Evolutionary conservation across 2,113 vertebrate species (phyloP).

Genomic region (Tylochromis polylepis): DNA sequence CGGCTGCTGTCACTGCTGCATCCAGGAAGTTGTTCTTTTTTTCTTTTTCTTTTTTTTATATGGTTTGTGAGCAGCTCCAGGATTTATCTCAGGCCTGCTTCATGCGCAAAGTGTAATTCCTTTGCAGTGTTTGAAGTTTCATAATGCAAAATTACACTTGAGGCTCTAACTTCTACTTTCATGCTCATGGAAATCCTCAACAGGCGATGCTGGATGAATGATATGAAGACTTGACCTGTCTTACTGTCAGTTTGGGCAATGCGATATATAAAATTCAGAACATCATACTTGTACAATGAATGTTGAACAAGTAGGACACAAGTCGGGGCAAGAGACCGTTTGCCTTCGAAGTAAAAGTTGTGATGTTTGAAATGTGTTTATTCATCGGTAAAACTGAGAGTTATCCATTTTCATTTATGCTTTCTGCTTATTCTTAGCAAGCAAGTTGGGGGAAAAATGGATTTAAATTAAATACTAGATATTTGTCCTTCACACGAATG

Average conservation of each 20-base stretch:
- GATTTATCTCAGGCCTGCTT: not conserved
- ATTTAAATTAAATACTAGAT: not conserved
- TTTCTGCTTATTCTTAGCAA: not conserved
- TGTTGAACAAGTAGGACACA: not conserved
- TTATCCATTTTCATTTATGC: not conserved
- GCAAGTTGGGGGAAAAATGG: not conserved
- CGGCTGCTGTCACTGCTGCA: not conserved
- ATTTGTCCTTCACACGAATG: not conserved
- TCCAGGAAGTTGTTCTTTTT: not conserved
- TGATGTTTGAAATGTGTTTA: not conserved
- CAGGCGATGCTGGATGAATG: not conserved
- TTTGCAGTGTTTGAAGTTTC: not conserved
- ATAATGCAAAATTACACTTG: not conserved
- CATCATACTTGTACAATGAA: not conserved
- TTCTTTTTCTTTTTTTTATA: fast-evolving
- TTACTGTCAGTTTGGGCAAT: not conserved
- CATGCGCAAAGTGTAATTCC: not conserved
- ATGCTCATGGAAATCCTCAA: not conserved
- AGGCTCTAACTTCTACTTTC: not conserved
- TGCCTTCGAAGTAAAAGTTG: not conserved
- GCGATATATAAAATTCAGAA: not conserved
- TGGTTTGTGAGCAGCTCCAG: conserved; percentile 2
- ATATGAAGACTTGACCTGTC: not conserved
- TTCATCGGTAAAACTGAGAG: not conserved
- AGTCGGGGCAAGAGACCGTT: not conserved